These are phyloP conservation scores for Agrilus cyanescens DNA, from an alignment of 2,888 invertebrate species.

Conservation along the genomic window DNA sequence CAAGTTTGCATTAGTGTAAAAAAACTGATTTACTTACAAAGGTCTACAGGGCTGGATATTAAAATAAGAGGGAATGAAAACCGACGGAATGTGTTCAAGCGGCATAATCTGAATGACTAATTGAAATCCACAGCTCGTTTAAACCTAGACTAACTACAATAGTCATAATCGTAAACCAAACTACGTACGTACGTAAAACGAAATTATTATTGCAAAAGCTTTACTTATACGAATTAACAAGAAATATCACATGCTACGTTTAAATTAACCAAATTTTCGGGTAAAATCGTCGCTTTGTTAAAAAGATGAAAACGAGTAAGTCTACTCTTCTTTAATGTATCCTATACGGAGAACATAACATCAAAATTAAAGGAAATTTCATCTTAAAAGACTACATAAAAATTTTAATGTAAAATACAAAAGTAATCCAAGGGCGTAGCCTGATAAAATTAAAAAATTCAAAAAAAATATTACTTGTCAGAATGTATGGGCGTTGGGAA, in stretches of 20 bases:
- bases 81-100: constrained; percentile 23
- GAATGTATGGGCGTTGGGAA: too few species aligned
- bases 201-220: constrained; percentile 16
- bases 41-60: constrained; percentile 4
- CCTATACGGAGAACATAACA: too few species aligned
- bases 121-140: constrained; percentile 21
- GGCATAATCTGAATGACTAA: constrained; percentile 20
- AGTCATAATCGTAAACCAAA: constrained; percentile 20
- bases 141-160: constrained; percentile 23
- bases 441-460: too few species aligned
- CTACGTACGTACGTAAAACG: constrained; percentile 17
- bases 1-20: constrained; percentile 6
- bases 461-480: too few species aligned
- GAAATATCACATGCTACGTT: constrained; percentile 13
- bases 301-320: too few species aligned
- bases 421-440: too few species aligned
- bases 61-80: constrained; percentile 7
- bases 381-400: too few species aligned
- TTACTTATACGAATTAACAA: constrained; percentile 11
- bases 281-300: too few species aligned
- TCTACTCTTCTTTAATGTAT: too few species aligned
- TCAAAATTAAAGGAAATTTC: too few species aligned
- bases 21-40: constrained; percentile 7
- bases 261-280: constrained; percentile 5
- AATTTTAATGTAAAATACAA: too few species aligned